Base-by-base conservation (phyloP, 2,113 vertebrate genomes). In the Urocolius indicus region DNA sequence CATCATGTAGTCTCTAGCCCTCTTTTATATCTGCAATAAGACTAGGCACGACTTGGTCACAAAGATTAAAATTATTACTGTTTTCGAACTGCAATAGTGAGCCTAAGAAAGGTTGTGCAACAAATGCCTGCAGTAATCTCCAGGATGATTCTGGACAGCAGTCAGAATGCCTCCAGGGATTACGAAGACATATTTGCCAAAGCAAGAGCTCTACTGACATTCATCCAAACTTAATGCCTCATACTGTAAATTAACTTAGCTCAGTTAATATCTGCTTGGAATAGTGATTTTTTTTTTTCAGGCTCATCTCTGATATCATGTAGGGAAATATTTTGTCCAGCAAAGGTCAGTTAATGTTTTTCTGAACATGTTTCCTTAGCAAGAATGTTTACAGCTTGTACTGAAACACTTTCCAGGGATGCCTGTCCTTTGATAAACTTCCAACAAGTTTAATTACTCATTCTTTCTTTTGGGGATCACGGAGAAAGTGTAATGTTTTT, bases 1-100 rank as follows among this genome's bases (percentile, higher is more conserved):
- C 22, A 36, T 7, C 0, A 0, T 11, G 2, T 20, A 41, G n/a
- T 19, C 45, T 45, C 23, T 23, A 52, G 6, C 1, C 9, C 17
- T 88, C 21, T 74, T 74, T 84, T 16, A 12, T 11, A 48, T 20
- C 19, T 67, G 12, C 14, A 72, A 7, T 49, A 61, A 1, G 0
- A 69, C 45, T 27, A 58, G 24, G 51, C 17, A 75, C 34, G 54
- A 41, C 58, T 80, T 91, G 36, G 10, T 76, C 46, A 43, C 12
- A 24, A 77, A 32, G 3, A 32, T 30, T 30, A 18, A 38, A 55
- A 72, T 81, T 49, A 72, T n/a, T 73, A 26, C 5, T 51, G 21
- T 15, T 89, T 73, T 75, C 74, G 54, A 71, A 62, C 26, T 71
- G n/a, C 36, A 84, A 9, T 27, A 51, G 11, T 14, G 54, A 67